Evolutionary conservation across 2,888 invertebrate species (phyloP).

Genomic region (Bellardia pandia): DNA sequence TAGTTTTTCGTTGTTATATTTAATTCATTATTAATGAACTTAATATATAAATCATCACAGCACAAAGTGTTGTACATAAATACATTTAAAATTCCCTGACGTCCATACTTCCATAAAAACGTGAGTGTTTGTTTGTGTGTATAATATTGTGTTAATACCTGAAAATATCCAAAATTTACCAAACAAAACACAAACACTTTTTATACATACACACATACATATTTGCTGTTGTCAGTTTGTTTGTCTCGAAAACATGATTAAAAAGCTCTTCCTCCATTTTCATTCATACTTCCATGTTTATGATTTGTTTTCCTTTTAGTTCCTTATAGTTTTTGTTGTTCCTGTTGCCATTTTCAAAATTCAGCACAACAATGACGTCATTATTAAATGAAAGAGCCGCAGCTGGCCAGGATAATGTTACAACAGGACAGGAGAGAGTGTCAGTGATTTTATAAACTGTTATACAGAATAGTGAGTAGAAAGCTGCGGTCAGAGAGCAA

Average conservation of each 20-base stretch:
- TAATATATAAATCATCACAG: neutral
- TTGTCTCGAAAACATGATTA: conserved; percentile 33
- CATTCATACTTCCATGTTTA: conserved; percentile 70
- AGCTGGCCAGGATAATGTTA: conserved; percentile 7
- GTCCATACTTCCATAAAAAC: neutral
- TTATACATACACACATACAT: neutral
- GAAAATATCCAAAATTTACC: conserved; percentile 30
- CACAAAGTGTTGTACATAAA: conserved; percentile 3
- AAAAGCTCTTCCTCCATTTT: conserved; percentile 68
- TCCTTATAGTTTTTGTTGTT: neutral
- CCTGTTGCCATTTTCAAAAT: conserved; percentile 34
- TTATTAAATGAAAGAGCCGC: conserved; percentile 10
- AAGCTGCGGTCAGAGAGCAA: neutral
- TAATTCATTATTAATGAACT: conserved; percentile 5
- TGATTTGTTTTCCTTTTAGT: conserved; percentile 17
- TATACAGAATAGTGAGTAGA: conserved; percentile 41
- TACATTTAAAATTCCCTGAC: neutral
- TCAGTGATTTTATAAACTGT: conserved; percentile 53
- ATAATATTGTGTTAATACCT: conserved; percentile 5
- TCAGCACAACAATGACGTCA: conserved; percentile 63
- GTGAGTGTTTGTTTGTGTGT: neutral
- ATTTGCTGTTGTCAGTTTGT: conserved; percentile 1
- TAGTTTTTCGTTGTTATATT: neutral
- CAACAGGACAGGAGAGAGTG: conserved; percentile 58
- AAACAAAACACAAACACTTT: conserved; percentile 12